phyloP scores from a whole-genome alignment of 2,888 invertebrate species.

The Protophormia terraenovae region DNA sequence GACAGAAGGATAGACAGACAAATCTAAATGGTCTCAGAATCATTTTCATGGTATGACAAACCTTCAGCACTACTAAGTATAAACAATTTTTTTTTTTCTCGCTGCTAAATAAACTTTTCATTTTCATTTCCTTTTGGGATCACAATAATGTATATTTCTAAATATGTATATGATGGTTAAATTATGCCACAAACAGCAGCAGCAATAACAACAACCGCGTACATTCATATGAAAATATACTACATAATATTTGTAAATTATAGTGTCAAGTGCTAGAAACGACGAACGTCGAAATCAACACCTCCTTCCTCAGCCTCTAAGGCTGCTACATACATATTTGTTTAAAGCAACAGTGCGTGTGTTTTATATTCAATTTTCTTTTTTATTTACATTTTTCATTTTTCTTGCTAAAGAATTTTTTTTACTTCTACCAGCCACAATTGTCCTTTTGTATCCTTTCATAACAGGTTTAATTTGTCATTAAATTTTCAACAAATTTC shows the following conservation, averaged over 20 bases:
- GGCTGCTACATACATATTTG: background rate
- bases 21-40: too few species aligned
- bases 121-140: constrained; percentile 2
- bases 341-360: constrained; percentile 43
- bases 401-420: background rate
- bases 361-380: constrained; percentile 14
- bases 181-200: constrained; percentile 42
- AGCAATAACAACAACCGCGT: background rate
- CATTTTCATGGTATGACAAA: too few species aligned
- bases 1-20: too few species aligned
- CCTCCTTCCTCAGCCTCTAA: background rate
- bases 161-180: constrained; percentile 25
- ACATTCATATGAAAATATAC: background rate
- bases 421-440: background rate
- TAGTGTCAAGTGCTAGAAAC: constrained; percentile 44
- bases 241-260: constrained; percentile 27
- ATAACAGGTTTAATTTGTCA: constrained; percentile 17
- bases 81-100: too few species aligned
- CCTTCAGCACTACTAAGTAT: too few species aligned
- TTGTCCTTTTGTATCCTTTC: background rate
- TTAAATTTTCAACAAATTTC: constrained; percentile 29
- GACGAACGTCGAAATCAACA: background rate
- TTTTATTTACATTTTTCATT: background rate
- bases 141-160: background rate
- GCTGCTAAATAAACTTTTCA: too few species aligned